Base-by-base conservation (phyloP, 1,140 invertebrate genomes). In the Ephestia elutella region DNA sequence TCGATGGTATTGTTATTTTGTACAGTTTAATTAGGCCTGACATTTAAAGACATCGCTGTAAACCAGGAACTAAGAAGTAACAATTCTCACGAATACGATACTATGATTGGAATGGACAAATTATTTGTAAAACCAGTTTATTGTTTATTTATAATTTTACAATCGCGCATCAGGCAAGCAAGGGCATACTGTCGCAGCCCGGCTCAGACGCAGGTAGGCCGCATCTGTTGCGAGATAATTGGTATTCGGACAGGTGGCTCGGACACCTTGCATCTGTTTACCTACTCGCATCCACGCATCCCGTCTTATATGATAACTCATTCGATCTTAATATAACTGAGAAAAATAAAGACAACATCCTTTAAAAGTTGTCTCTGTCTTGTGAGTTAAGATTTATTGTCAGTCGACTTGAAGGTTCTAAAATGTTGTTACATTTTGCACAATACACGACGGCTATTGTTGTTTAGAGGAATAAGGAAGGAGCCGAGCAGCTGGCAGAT, bases 151-250 rank as follows among this genome's bases (percentile, higher is more conserved):
- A 63, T 63, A 60, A 60, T 66, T 28, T 65, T 48, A 53, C 11
- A 32, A 32, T 7, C 32, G n/a, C 2, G 38, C 38, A 44, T 44
- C 13, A 17, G 38, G 15, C 38, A 0, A 38, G 38, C 38, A 44
- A 44, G 38, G 38, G 38, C 38, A 44, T 44, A 44, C 38, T 44
- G 38, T 44, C 38, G 38, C 7, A 44, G n/a, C 11, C 5, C 30
- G 57, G 50, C 55, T 49, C 61, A 51, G 68, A 55, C 57, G 72
- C 78, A 80, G 80, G 79, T 82, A 83, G 66, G 62, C 60, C 66
- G 70, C 82, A 86, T 87, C 85, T 86, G 85, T 83, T 82, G 68
- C 57, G 62, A 78, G 79, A 86, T 85, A 86, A 85, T 86, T 82
- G 64, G 60, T 11, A 50, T 48, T 57, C 71, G 65, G 75, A 85